Base-by-base conservation (phyloP, 2,888 invertebrate genomes). In the Mamestra brassicae region DNA sequence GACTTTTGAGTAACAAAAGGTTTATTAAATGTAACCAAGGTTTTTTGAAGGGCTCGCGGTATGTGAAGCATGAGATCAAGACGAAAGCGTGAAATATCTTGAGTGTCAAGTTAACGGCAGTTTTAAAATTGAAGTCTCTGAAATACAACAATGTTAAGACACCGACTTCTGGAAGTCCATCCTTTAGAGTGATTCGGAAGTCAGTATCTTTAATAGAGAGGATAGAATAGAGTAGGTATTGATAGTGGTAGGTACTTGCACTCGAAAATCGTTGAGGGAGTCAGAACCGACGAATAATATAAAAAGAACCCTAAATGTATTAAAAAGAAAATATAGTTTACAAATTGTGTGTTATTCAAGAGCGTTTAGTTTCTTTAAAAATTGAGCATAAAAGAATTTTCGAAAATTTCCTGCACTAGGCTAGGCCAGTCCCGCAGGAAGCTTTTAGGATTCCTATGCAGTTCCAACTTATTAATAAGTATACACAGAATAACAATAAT, bases 1-100 rank as follows among this genome's bases (percentile, higher is more conserved):
- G 87, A 88, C 87, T 87, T 89, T 87, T 83, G 79, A 78, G 78
- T 85, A 84, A 87, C 83, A 85, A 90, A 87, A 81, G 81, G 60
- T 85, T 77, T 78, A 87, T 76, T 81, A 77, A 87, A 76, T 84
- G 82, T 81, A 84, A 61, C 85, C 67, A 68, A 62, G 71, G 42
- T 57, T 70, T 74, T 70, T 61, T 55, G 60, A 71, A 71, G 62
- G 71, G 63, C 58, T 69, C 45, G 47, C 38, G 61, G 26, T 55
- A 75, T 54, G 42, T 67, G 61, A 81, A 75, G 45, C 55, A 84
- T 74, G 69, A 63, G 62, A 57, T 69, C 34, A 52, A 67, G 50
- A 58, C 34, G 34, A 61, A n/a, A 45, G 62, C 50, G 60, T 26
- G 47, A 42, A 54, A 74, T 54, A 50, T 61, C 36, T 3, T 17